Conservation (phyloP, 2,797 vertebrate genomes). For the Mormyrus hasselquistii region DNA sequence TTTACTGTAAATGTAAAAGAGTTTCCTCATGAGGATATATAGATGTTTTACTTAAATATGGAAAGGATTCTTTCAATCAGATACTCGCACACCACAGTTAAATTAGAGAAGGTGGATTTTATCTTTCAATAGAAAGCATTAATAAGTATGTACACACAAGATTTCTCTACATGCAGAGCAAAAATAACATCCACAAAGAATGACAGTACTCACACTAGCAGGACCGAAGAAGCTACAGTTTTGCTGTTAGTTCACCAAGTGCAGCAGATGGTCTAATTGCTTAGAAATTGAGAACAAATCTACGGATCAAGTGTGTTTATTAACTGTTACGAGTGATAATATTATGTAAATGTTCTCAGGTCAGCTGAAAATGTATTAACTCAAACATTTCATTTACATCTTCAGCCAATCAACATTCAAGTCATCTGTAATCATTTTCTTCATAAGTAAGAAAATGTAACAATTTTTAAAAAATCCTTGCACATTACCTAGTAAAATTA, state of each 20-base stretch:
- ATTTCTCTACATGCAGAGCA: not conserved
- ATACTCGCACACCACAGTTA: not conserved
- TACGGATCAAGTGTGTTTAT: not conserved
- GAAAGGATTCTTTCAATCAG: not conserved
- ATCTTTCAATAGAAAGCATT: not conserved
- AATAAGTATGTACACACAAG: not conserved
- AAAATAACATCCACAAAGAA: not conserved
- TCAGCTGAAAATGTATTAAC: not conserved
- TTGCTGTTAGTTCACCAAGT: not conserved
- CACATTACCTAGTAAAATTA: not conserved
- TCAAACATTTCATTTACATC: not conserved
- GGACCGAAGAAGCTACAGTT: not conserved
- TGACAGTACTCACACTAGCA: not conserved
- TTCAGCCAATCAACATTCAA: not conserved
- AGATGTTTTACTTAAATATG: not conserved
- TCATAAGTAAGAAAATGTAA: not conserved
- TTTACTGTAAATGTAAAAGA: not conserved
- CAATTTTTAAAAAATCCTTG: not conserved
- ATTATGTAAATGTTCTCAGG: not conserved
- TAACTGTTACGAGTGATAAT: not conserved
- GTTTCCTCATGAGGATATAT: not conserved
- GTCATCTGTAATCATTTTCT: not conserved
- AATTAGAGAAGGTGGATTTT: not conserved
- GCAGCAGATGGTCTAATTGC: not conserved
- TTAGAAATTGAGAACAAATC: not conserved